Percentiles rank a stretch among this genome's conserved stretches.
phyloP scores from a whole-genome alignment of 2,888 invertebrate species.

The Acronicta leporina region DNA sequence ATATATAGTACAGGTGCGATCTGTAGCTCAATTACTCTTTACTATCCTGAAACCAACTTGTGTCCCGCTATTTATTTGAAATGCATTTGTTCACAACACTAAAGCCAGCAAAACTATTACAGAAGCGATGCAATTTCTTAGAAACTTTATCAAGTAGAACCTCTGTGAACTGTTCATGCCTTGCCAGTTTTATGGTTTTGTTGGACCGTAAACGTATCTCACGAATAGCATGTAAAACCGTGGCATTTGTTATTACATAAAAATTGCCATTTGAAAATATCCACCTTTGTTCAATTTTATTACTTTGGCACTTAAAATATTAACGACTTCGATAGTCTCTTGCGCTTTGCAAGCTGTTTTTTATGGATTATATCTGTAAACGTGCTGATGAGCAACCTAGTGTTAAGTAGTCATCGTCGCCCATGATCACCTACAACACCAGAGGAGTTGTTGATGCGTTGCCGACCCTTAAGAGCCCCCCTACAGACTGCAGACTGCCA shows the following conservation, averaged over 20 bases:
- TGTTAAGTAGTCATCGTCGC: too few species aligned
- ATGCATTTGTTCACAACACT: not conserved
- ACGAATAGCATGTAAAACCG: constrained; percentile 26
- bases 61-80: too few species aligned
- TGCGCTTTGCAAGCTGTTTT: not conserved
- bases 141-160: constrained; percentile 54
- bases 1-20: too few species aligned
- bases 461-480: too few species aligned
- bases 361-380: too few species aligned
- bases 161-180: constrained; percentile 46
- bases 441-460: too few species aligned
- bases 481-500: too few species aligned
- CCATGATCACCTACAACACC: too few species aligned
- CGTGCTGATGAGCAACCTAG: too few species aligned
- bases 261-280: constrained; percentile 5
- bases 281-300: not conserved
- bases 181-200: constrained; percentile 55
- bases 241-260: constrained; percentile 25
- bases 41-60: too few species aligned
- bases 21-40: too few species aligned
- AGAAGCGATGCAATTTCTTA: constrained; percentile 48
- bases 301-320: not conserved
- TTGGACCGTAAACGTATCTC: constrained; percentile 54
- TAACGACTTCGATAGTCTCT: not conserved
- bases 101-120: constrained; percentile 29